Evolutionary conservation across 2,113 vertebrate genomes (phyloP).

Genomic region (Columba livia): DNA sequence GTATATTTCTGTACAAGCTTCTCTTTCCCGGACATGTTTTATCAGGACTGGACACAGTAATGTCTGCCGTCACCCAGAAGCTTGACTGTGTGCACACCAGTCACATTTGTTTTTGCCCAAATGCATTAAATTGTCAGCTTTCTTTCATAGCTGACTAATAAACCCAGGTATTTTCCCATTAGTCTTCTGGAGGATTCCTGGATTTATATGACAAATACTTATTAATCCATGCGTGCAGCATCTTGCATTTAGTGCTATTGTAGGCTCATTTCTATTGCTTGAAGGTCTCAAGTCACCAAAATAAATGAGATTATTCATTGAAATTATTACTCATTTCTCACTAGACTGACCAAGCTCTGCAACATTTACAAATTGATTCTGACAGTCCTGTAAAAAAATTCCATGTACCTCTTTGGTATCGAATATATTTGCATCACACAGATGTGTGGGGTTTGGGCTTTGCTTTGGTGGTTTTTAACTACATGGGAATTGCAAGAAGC

Average conservation of each 20-base stretch:
- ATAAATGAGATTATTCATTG: neutral
- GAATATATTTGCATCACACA: neutral
- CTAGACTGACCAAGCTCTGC: neutral
- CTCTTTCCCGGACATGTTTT: neutral
- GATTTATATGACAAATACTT: neutral
- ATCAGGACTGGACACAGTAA: neutral
- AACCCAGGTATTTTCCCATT: neutral
- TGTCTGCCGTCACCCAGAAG: neutral
- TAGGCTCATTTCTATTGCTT: neutral
- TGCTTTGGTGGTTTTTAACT: neutral
- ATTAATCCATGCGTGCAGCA: neutral
- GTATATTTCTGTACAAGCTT: neutral
- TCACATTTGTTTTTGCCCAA: neutral
- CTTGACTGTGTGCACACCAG: neutral
- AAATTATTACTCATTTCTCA: neutral
- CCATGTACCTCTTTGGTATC: neutral
- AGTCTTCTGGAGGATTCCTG: neutral
- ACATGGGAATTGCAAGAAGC: neutral
- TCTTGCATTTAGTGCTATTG: neutral
- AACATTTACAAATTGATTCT: neutral
- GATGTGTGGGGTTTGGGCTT: fast-evolving
- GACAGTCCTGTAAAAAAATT: neutral
- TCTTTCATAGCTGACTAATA: neutral
- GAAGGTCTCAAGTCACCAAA: neutral
- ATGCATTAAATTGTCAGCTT: neutral